phyloP scores from a whole-genome alignment of 1,140 invertebrate species.

The Drosophila athabasca region DNA sequence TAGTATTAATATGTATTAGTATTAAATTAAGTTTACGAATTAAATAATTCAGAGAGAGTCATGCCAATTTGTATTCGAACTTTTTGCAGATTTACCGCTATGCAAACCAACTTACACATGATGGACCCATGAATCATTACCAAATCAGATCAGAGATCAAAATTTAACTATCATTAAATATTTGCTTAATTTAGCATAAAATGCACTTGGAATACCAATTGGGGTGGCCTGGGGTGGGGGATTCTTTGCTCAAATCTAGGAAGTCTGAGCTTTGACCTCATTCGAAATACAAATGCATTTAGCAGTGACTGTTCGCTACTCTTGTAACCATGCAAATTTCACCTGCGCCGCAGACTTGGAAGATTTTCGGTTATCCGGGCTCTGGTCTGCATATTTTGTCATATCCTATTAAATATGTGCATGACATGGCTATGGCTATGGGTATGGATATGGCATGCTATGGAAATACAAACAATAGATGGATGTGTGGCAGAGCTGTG shows the following conservation, averaged over 20 bases:
- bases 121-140: background rate
- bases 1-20: too few relatives aligned
- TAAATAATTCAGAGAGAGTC: too few relatives aligned
- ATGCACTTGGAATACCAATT: conserved; percentile 43
- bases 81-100: too few relatives aligned
- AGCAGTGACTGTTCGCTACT: conserved; percentile 40
- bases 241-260: conserved; percentile 35
- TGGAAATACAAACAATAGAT: conserved; percentile 56
- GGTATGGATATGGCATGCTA: conserved; percentile 17
- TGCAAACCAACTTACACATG: too few relatives aligned
- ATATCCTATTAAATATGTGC: conserved; percentile 81
- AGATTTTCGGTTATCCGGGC: conserved; percentile 16
- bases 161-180: conserved; percentile 38
- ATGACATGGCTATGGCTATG: conserved; percentile 55
- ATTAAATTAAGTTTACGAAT: too few relatives aligned
- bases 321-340: conserved; percentile 78
- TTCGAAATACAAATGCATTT: background rate
- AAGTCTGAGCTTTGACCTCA: conserved; percentile 63
- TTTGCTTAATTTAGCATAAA: conserved; percentile 54
- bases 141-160: conserved; percentile 35
- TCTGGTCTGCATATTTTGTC: conserved; percentile 69
- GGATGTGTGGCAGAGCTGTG: conserved; percentile 9
- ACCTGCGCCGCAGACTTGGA: conserved; percentile 54
- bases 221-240: background rate
- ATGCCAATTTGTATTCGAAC: too few relatives aligned